Evolutionary conservation across 2,888 invertebrate genomes (phyloP), one percentile per base, ranked within the genome.

Genomic region (Platycnemis pennipes): DNA sequence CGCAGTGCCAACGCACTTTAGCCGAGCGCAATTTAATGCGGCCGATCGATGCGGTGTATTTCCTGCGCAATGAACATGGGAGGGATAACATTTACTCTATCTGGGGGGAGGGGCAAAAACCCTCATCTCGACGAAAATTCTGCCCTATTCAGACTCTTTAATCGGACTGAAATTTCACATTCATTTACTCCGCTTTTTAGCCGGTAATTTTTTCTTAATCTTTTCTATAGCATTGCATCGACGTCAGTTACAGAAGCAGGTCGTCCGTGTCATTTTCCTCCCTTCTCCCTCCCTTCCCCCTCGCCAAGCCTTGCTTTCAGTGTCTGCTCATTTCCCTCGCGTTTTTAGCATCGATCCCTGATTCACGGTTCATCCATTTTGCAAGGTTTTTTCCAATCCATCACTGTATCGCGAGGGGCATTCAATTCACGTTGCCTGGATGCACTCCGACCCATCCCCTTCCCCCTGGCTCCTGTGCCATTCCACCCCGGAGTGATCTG

Each of bases 271-370:
- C 77, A 11, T 11, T 77, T 77, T 77, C 37, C n/a, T 63, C 26
- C 26, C 16, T 77, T 77, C 16, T 77, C 11, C 37, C 31, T 37
- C 1, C 77, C 37, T 2, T n/a, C n/a, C n/a, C 7, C 26, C n/a
- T 63, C 19, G 37, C 16, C 8, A 63, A 0, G n/a, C 63, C 63
- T 63, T 26, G n/a, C 63, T 63, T 63, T 63, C n/a, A 63, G 77
- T 77, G 26, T 77, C 77, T 77, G 77, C 77, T 77, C 77, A 77
- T 77, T 77, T 77, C 77, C 77, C 77, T 77, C 37, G 77, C 77
- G 77, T 77, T 77, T 77, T 77, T 77, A 26, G 77, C 77, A 77
- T 77, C 77, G 77, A 77, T 77, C 77, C 16, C 37, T 37, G 77
- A 77, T 77, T 77, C 77, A 77, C 37, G 31, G 77, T 77, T 77